Base-by-base conservation (phyloP, 2,797 vertebrate genomes). In the Spizella passerina region DNA sequence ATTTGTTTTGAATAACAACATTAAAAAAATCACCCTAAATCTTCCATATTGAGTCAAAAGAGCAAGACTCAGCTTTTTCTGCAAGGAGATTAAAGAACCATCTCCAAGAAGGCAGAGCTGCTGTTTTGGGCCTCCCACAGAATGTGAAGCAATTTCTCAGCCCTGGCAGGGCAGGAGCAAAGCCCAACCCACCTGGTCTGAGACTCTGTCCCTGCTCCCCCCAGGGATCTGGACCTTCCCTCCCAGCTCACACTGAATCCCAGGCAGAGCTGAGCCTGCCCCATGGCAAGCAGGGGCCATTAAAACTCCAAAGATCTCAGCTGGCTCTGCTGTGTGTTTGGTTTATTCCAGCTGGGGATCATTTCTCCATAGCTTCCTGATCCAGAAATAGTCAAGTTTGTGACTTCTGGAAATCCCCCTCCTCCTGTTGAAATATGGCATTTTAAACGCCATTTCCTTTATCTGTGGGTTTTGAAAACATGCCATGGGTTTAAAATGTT, bases 391-490 rank as follows among this genome's bases (percentile, higher is more conserved):
- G 23, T 65, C 46, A 66, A 30, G 24, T 56, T 78, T 80, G 50
- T 70, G 75, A 53, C 7, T 68, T 39, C 26, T 55, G 47, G 70
- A 82, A 92, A 87, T 69, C 8, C 12, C 43, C 26, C n/a, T 77
- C 32, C 49, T n/a, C 19, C 22, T 22, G 26, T 0, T 85, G 44
- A 95, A 91, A 82, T 70, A 70, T 1, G 4, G 8, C 21, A 34
- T 89, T 86, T 87, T 6, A 60, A 59, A 81, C 79, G 23, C 6
- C 4, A 43, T 66, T 73, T 91, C 38, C 83, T 79, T 91, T 80
- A 49, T 70, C 46, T 81, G 57, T 47, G 34, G 43, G 36, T 32
- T 96, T 86, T 84, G 72, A 80, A 94, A 82, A 59, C 23, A 52
- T 0, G 1, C 21, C 17, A 30, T 6, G 4, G 4, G 18, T 79